phyloP scores from a whole-genome alignment of 2,113 vertebrate genomes.

The Cisticola juncidis region DNA sequence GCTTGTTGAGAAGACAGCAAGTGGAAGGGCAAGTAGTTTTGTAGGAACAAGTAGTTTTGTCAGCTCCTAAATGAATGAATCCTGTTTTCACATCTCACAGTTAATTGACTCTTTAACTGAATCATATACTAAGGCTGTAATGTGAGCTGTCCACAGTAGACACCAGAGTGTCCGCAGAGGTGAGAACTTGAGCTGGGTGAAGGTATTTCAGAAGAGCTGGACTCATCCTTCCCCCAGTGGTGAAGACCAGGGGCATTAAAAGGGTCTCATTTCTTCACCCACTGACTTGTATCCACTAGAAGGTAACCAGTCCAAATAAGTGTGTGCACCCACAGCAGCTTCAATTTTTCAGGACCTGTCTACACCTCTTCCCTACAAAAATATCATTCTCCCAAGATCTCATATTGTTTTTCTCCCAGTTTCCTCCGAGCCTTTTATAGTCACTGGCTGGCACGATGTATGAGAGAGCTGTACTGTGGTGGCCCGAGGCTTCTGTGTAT shows the following conservation, averaged over 20 bases:
- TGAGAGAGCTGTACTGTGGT: not conserved
- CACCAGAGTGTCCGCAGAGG: not conserved
- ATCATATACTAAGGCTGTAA: not conserved
- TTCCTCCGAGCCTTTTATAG: not conserved
- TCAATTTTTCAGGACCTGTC: not conserved
- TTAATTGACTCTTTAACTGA: constrained; percentile 46
- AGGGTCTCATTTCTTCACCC: not conserved
- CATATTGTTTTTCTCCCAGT: not conserved
- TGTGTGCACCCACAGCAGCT: not conserved
- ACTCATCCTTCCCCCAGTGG: not conserved
- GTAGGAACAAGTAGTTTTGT: constrained; percentile 38
- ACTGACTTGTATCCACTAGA: not conserved
- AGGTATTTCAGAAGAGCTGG: not conserved
- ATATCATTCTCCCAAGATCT: not conserved
- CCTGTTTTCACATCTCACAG: constrained; percentile 16
- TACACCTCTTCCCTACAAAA: not conserved
- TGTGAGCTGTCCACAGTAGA: not conserved
- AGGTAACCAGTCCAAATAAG: not conserved
- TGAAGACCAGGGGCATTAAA: not conserved
- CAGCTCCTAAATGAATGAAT: constrained; percentile 35
- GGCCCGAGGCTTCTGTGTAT: not conserved
- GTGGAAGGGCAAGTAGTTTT: not conserved
- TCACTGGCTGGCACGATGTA: not conserved
- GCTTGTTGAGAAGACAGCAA: not conserved
- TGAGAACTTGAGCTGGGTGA: not conserved